phyloP scores from a whole-genome alignment of 2,888 invertebrate species.

The Fragum sueziense region DNA sequence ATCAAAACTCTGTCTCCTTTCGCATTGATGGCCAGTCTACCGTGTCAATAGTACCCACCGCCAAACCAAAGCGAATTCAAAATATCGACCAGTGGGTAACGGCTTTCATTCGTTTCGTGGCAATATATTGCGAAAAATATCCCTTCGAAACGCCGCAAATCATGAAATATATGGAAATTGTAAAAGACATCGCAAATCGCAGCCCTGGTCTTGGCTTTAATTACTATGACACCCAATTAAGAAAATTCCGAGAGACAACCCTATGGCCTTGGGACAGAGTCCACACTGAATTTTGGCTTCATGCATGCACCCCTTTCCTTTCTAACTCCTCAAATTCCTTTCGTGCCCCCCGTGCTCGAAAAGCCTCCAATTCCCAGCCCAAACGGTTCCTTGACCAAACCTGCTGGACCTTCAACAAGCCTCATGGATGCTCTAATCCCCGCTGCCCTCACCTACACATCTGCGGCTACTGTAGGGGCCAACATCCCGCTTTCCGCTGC shows the following conservation, averaged over 20 bases:
- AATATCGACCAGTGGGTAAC: no score
- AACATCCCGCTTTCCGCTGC: constrained; percentile 25
- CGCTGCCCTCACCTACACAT: constrained; percentile 30
- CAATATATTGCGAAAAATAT: no score
- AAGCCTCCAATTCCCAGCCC: no score
- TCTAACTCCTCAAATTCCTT: not conserved
- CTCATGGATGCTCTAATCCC: constrained; percentile 1
- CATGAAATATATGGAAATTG: constrained; percentile 43
- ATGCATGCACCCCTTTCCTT: constrained; percentile 21
- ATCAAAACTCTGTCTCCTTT: no score
- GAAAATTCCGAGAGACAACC: not conserved
- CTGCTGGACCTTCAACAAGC: constrained; percentile 40
- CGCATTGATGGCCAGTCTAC: no score
- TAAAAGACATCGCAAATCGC: constrained; percentile 32
- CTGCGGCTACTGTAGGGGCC: constrained; percentile 41
- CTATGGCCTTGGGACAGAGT: constrained; percentile 23
- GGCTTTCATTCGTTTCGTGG: no score
- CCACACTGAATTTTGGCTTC: constrained; percentile 20
- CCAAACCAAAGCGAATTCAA: no score
- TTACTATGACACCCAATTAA: constrained; percentile 35
- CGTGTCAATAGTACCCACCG: no score
- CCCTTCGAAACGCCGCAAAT: constrained; percentile 30
- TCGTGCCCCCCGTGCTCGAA: not conserved
- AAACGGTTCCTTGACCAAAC: constrained; percentile 25
- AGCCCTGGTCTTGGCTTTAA: constrained; percentile 30